Conservation (phyloP, 2,113 vertebrate species). For the Galeopterus variegatus region DNA sequence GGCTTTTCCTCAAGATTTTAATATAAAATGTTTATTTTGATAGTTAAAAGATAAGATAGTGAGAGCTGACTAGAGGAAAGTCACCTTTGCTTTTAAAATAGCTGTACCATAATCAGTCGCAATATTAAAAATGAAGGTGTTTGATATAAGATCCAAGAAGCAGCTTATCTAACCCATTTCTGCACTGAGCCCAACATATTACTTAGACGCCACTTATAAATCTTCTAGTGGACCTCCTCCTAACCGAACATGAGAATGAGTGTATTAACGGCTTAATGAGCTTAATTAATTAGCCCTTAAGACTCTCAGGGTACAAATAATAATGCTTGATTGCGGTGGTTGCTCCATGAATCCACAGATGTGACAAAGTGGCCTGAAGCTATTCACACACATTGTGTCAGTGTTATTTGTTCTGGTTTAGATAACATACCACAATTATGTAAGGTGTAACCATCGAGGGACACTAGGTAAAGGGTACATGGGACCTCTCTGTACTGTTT, state of each 20-base stretch:
- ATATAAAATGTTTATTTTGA: not conserved
- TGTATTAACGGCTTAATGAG: not conserved
- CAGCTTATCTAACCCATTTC: not conserved
- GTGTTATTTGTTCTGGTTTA: not conserved
- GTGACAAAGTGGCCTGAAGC: not conserved
- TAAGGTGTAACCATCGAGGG: accelerated
- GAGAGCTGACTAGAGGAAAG: not conserved
- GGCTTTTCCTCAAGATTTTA: not conserved
- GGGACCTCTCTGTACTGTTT: not conserved
- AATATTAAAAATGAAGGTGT: not conserved
- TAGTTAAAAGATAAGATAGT: not conserved
- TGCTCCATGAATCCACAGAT: not conserved
- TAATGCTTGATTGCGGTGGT: not conserved
- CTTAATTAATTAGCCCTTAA: not conserved
- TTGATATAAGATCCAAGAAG: not conserved
- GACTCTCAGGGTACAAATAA: not conserved
- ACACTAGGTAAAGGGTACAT: not conserved
- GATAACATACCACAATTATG: accelerated
- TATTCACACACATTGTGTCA: accelerated
- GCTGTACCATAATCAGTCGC: not conserved
- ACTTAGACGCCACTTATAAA: not conserved
- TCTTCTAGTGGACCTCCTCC: not conserved
- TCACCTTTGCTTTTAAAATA: not conserved
- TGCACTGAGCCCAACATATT: not conserved
- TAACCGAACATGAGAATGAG: not conserved